Evolutionary conservation across 2,888 invertebrate genomes (phyloP), one percentile per base, ranked within the genome.

Genomic region (Caenorhabditis panamensis): DNA sequence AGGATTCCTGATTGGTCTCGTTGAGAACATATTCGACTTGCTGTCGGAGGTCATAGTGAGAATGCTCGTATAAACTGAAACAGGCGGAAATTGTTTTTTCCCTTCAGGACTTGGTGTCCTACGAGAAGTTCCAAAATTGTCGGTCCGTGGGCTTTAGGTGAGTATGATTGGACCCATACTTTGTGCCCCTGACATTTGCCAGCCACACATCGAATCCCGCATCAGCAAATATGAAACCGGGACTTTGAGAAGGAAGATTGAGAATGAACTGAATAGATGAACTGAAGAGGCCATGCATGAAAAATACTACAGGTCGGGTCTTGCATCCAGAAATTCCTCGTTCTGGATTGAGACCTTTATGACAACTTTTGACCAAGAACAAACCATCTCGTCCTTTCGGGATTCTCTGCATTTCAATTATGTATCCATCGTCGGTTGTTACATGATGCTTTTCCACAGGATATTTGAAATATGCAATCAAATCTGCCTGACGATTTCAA

Each of bases 1-100:
- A 31, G 1, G 61, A 67, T 37, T 69, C 47, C 5, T 77, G 72
- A 4, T 41, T 41, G 1, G 81, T 77, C 20, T 41, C 9, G 20
- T 77, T 53, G 13, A 81, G 53, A 3, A 61, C 63, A 49, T 81
- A 81, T 18, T 81, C 81, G n/a, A 81, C 76, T 58, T 81, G 71
- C 26, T 63, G 58, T 8, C 66, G 61, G 2, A 81, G 61, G 58
- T 81, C 81, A 18, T 18, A 67, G 54, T 72, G 62, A 0, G 71
- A 49, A 28, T 76, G 47, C 1, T 81, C 81, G 53, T 81, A 76
- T 0, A 71, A 41, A 4, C 80, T 80, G 26, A 37, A 51, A 56
- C 3, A 9, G 2, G 44, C 13, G 18, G 20, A 20, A 49, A 20
- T 49, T 20, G 5, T 3, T 16, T 5, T 4, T 4, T 5, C n/a